Evolutionary conservation across 2,797 vertebrate species (phyloP), one percentile per base, ranked within the genome.

Genomic region (Pseudochromis fuscus): DNA sequence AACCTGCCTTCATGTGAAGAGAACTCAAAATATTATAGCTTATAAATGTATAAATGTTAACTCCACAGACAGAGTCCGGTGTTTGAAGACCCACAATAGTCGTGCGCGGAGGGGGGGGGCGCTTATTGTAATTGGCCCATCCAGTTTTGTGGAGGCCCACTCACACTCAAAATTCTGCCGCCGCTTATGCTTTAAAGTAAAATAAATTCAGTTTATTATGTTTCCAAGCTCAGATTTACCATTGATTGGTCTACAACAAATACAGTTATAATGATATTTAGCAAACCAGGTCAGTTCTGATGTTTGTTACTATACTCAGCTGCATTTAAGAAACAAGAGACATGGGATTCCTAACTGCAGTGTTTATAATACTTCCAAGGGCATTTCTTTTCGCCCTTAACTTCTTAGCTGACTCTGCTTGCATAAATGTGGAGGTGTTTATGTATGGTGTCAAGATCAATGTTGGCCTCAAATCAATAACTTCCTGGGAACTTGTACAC

Each of bases 391-490:
- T 74, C n/a, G 16, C n/a, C 65, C 67, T 82, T 75, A 67, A 30
- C 49, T 42, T 80, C 75, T 83, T 49, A 58, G 79, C 86, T 83
- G 76, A 85, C 74, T 84, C 15, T 40, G 57, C 77, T 67, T 79
- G 83, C 80, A 88, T 85, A 69, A 82, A 88, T 72, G 60, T 56
- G 64, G 57, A 72, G 61, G 75, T 87, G 78, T 89, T 90, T 91
- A 84, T 90, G 89, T 84, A 88, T 31, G 18, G 79, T 82, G 77
- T 88, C 67, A 48, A 78, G 73, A 91, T 93, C 90, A 82, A 87
- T 86, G 55, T 27, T 24, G 38, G 58, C 64, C 79, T 82, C 56
- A 40, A 78, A 89, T 91, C 90, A 69, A 92, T 92, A 87, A 48
- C 55, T 77, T 87, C 86, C 77, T 81, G 84, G 68, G 82, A 89